phyloP scores from a whole-genome alignment of 2,113 vertebrate species.

The Pterocles burchelli region DNA sequence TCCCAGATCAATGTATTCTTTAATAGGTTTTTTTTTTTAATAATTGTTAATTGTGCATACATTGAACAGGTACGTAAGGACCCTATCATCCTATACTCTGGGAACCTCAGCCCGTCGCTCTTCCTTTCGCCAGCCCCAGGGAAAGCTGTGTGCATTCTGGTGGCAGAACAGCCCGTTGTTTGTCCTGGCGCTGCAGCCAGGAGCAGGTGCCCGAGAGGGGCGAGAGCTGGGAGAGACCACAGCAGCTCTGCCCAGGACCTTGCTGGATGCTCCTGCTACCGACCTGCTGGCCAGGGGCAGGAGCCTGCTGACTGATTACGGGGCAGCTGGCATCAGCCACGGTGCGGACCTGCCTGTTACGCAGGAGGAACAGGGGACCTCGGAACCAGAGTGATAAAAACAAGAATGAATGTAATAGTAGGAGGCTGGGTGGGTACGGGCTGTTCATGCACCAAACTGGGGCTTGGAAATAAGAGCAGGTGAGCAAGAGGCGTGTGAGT shows the following conservation, averaged over 20 bases:
- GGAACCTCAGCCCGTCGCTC: neutral
- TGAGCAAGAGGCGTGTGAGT: neutral
- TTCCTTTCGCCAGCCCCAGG: neutral
- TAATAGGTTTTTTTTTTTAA: neutral
- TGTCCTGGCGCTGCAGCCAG: neutral
- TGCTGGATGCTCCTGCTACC: neutral
- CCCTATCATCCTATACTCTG: neutral
- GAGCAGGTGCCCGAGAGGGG: neutral
- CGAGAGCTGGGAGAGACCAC: too few relatives aligned
- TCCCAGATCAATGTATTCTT: neutral
- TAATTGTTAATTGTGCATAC: neutral
- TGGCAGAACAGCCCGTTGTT: neutral
- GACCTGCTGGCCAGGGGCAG: neutral
- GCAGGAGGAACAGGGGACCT: neutral
- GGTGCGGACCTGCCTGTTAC: neutral
- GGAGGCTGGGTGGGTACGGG: neutral
- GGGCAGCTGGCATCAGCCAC: neutral
- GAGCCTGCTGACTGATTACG: neutral
- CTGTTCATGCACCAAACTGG: neutral
- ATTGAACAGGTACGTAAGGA: neutral
- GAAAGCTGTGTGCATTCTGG: neutral
- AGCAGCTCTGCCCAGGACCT: neutral
- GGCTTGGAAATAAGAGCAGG: neutral
- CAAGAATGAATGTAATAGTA: neutral
- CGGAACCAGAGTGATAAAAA: neutral